These are phyloP conservation scores for Tetranychus piercei DNA, from an alignment of 2,888 invertebrate genomes.

Conservation along the genomic window DNA sequence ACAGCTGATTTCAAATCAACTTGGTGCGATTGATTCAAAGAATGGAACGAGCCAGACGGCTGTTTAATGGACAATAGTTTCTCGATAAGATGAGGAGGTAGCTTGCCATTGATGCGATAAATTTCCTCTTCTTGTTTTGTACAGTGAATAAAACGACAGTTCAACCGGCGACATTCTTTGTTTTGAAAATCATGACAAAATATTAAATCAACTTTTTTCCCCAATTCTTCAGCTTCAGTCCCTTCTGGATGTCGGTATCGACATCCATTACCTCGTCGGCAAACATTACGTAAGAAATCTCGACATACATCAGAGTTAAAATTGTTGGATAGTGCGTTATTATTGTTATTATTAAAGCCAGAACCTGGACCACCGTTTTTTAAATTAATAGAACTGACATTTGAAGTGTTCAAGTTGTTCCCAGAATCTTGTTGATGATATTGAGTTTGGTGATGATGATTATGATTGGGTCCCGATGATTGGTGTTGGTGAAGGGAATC, in stretches of 20 bases:
- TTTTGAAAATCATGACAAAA: constrained; percentile 49
- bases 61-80: constrained; percentile 28
- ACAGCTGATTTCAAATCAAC: constrained; percentile 21
- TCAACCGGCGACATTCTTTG: constrained; percentile 49
- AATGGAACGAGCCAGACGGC: not conserved
- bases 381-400: too few relatives aligned
- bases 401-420: too few relatives aligned
- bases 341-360: too few relatives aligned
- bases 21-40: not conserved
- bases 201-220: too few relatives aligned
- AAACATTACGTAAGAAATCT: constrained; percentile 43
- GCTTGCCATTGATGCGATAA: constrained; percentile 49
- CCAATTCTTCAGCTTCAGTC: too few relatives aligned
- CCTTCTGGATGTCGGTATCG: constrained; percentile 36
- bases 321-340: too few relatives aligned
- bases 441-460: too few relatives aligned
- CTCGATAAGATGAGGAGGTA: constrained; percentile 43
- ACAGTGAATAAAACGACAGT: constrained; percentile 59
- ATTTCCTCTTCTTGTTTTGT: constrained; percentile 51
- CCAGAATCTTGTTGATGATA: too few relatives aligned
- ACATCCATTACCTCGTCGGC: constrained; percentile 37
- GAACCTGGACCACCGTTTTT: too few relatives aligned
- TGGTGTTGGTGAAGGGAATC: too few relatives aligned
- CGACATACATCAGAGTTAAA: constrained; percentile 35
- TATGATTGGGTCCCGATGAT: too few relatives aligned